Evolutionary conservation across 2,113 vertebrate species (phyloP).

Genomic region (Oreochromis aureus): DNA sequence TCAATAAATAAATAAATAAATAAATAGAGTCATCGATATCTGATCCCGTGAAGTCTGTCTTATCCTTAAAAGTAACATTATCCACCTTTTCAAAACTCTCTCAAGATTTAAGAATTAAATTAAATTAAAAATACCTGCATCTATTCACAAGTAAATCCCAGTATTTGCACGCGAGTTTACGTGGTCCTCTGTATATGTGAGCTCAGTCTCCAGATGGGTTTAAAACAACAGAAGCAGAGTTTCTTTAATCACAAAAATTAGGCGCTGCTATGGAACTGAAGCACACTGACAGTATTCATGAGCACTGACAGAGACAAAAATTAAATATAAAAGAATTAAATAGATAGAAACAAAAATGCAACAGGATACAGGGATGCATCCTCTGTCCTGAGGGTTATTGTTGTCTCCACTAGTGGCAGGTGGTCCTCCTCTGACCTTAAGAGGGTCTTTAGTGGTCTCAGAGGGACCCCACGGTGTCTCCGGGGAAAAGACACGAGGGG

Average conservation of each 20-base stretch:
- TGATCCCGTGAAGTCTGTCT: background rate
- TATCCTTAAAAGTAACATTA: background rate
- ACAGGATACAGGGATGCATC: background rate
- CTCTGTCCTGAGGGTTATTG: background rate
- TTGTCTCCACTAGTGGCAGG: background rate
- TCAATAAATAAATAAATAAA: background rate
- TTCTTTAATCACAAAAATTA: background rate
- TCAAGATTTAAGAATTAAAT: background rate
- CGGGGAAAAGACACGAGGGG: background rate
- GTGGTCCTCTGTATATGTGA: background rate
- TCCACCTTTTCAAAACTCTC: background rate
- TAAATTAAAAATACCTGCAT: background rate
- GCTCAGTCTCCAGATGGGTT: background rate
- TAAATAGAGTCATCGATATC: background rate
- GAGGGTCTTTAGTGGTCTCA: background rate
- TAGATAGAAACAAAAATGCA: background rate
- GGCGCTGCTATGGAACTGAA: background rate
- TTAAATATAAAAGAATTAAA: background rate
- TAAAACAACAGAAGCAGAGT: background rate
- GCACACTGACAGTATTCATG: background rate
- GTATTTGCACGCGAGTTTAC: fast-evolving
- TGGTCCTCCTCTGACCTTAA: background rate
- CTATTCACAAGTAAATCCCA: background rate
- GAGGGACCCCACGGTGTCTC: background rate
- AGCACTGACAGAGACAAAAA: background rate